Evolutionary conservation across 2,888 invertebrate genomes (phyloP).

Genomic region (Tachina lurida): DNA sequence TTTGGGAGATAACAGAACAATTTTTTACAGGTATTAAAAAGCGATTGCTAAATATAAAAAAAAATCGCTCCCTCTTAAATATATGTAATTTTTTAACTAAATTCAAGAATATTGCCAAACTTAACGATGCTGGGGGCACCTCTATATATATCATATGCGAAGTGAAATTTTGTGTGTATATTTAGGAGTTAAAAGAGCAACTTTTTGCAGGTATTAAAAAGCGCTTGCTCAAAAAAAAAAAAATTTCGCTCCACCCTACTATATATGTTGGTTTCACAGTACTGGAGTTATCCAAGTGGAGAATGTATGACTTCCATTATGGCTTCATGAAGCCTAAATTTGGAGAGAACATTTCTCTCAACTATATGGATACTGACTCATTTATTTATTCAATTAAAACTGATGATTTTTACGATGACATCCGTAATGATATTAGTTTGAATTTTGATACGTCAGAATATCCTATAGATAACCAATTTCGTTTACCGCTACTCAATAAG

Average conservation of each 20-base stretch:
- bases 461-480: too few species aligned
- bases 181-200: conserved; percentile 3
- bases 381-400: too few species aligned
- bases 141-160: background rate
- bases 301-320: too few species aligned
- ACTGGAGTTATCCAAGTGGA: too few species aligned
- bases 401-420: too few species aligned
- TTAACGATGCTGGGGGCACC: conserved; percentile 10
- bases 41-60: background rate
- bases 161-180: conserved; percentile 1
- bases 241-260: conserved; percentile 3
- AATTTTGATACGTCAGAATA: too few species aligned
- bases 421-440: too few species aligned
- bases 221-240: background rate
- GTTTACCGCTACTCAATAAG: too few species aligned
- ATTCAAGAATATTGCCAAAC: conserved; percentile 7
- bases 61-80: background rate
- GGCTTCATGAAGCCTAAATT: too few species aligned
- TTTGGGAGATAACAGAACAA: background rate
- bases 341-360: too few species aligned
- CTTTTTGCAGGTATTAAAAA: background rate
- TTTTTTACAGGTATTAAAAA: conserved; percentile 1
- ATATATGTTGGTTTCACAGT: too few species aligned
- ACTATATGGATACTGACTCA: too few species aligned
- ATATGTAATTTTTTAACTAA: background rate